Base-by-base conservation (phyloP, 2,888 invertebrate genomes). In the Mimachlamys varia region DNA sequence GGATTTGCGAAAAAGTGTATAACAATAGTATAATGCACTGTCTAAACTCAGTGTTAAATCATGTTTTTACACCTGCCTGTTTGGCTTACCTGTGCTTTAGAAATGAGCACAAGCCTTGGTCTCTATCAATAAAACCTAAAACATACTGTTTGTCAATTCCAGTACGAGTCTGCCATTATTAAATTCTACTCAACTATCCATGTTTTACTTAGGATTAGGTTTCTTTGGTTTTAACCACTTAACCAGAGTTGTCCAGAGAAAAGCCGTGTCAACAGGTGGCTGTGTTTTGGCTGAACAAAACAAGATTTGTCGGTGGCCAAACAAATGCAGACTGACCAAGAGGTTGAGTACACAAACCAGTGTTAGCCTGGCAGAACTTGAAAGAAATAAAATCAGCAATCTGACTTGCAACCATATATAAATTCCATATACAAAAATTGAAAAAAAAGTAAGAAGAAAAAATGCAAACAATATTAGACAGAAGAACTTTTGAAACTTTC, bases 21-120 rank as follows among this genome's bases (percentile, higher is more conserved):
- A 27, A 76, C 76, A 76, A 76, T 76, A 22, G 76, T 76, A 76
- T 76, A 76, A 76, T 76, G 76, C 76, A 76, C 27, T 76, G 76
- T 76, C 76, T 76, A 76, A 76, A 76, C 76, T 76, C 27, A 33
- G 76, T 27, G 27, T 76, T 76, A 76, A 76, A 76, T 76, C 76
- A 27, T 76, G 76, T 76, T 76, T 76, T 76, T 76, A 76, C 76
- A 76, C 76, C 76, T 76, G 76, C 33, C 76, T 27, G 62, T 62
- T 62, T 76, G 76, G 76, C 76, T 76, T 76, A 76, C 76, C 76
- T 76, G 76, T 27, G 15, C 76, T 13, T 33, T 76, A 76, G 76
- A 76, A 76, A 76, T 5, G 76, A 76, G 33, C 76, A 76, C 27
- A 76, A 76, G 76, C 76, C 33, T 33, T 33, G 76, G 76, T 76